Evolutionary conservation across 35 echinoderm and acorn worm species (phyloP).

Genomic region (Ophioderma brevispina): DNA sequence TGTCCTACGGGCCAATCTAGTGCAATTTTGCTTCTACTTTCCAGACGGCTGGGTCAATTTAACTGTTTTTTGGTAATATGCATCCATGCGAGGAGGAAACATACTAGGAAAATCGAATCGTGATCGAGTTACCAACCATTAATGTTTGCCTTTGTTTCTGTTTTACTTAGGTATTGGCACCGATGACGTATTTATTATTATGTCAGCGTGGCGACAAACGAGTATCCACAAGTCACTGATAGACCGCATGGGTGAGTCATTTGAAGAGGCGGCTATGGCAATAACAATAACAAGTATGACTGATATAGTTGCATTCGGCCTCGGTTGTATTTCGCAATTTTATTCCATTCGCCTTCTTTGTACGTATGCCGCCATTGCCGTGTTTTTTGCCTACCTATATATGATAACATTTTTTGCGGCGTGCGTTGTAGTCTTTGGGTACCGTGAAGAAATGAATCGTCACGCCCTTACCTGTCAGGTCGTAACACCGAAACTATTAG

Average conservation of each 20-base stretch:
- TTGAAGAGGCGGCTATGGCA: constrained; percentile 50
- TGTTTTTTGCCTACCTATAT: constrained; percentile 59
- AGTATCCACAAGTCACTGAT: background rate
- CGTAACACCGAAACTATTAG: background rate
- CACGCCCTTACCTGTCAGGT: background rate
- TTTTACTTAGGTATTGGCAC: constrained; percentile 51
- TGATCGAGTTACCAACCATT: background rate
- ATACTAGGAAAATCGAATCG: no score
- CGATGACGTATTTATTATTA: constrained; percentile 68
- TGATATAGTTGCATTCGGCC: constrained; percentile 46
- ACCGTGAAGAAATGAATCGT: constrained; percentile 22
- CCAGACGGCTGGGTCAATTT: no score
- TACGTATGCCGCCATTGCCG: constrained; percentile 32
- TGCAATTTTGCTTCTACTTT: no score
- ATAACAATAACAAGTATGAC: constrained; percentile 64
- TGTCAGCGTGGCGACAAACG: constrained; percentile 50
- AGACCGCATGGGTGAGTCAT: constrained; percentile 39
- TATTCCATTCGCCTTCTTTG: constrained; percentile 51
- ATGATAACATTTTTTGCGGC: constrained; percentile 59
- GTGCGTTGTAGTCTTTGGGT: constrained; percentile 36
- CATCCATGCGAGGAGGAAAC: no score
- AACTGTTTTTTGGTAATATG: no score
- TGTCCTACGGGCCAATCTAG: no score
- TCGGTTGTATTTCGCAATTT: constrained; percentile 43
- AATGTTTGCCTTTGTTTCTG: background rate